Evolutionary conservation across 2,888 invertebrate species (phyloP), one percentile per base, ranked within the genome.

Genomic region (Heliconius aoede): DNA sequence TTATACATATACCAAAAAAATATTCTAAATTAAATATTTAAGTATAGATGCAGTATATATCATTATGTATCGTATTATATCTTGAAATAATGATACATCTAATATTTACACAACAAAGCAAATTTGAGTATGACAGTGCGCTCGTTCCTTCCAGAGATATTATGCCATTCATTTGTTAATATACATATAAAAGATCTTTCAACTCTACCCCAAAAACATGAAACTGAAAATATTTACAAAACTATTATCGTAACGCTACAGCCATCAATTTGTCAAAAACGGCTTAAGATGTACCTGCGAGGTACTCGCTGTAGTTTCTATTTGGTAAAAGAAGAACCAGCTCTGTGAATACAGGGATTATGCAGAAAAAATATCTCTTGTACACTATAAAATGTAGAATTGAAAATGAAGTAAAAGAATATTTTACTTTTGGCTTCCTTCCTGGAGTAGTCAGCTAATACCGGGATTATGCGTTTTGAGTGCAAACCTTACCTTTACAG

Each of bases 311-410:
- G 74, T 61, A 32, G 74, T 61, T 67, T 58, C 51, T 74, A 74
- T 74, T 74, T 74, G 69, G 62, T 46, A 69, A 74, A 69, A 32
- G 61, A 69, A 74, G 69, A 69, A 51, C 74, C 51, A 51, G 51
- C 51, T 69, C 74, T 40, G 74, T 69, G 69, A 74, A 74, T 74
- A 68, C 69, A 32, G 55, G 74, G 74, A 74, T 74, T 74, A 69
- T 74, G 69, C 32, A 21, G 61, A 32, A 69, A 74, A 69, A 69
- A 55, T 55, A 55, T 69, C 24, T 69, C n/a, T 55, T 69, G n/a
- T 55, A 55, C 32, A 51, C 55, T 69, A 69, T 30, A 69, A 30
- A 55, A 32, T 69, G 69, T 30, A 30, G 32, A 69, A 69, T 55
- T 69, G 24, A 69, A 69, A 69, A 40, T 24, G 36, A 65, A 65